These are phyloP conservation scores for Danionella dracula DNA, from an alignment of 2,797 vertebrate genomes.

Conservation along the genomic window DNA sequence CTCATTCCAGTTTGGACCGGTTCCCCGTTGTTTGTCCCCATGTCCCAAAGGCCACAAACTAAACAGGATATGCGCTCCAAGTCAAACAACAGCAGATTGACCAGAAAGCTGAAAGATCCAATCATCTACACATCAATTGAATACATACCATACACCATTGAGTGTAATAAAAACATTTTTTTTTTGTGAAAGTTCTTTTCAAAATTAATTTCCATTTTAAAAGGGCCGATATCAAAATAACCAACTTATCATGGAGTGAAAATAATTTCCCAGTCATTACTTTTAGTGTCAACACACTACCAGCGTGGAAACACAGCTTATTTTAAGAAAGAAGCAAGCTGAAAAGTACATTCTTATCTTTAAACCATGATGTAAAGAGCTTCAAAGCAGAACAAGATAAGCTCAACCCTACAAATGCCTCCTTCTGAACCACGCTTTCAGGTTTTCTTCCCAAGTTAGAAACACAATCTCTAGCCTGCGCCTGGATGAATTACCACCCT, in stretches of 20 bases:
- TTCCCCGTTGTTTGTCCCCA: conserved; percentile 3
- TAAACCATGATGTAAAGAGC: conserved; percentile 15
- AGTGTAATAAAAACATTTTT: too few relatives aligned
- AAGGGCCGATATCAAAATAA: too few relatives aligned
- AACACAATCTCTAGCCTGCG: conserved; percentile 27
- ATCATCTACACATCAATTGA: too few relatives aligned
- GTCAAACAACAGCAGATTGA: conserved; percentile 6
- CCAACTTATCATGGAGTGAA: too few relatives aligned
- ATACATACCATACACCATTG: too few relatives aligned
- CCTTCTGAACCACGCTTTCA: conserved; percentile 27
- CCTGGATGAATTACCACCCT: conserved; percentile 18
- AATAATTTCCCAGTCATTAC: too few relatives aligned
- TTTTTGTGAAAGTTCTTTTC: too few relatives aligned
- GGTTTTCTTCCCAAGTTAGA: conserved; percentile 13
- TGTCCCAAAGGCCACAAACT: conserved; percentile 14
- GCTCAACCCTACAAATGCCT: background rate
- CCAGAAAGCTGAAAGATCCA: too few relatives aligned
- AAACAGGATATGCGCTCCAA: background rate
- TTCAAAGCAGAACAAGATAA: conserved; percentile 23
- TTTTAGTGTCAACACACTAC: background rate
- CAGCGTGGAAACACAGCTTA: background rate
- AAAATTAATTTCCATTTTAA: too few relatives aligned
- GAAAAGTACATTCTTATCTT: conserved; percentile 10
- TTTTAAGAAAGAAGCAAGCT: background rate
- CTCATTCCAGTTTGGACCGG: conserved; percentile 25